Percentiles rank a stretch among this genome's conserved stretches.
phyloP scores from a whole-genome alignment of 2,113 vertebrate genomes.

The Pantherophis guttatus region DNA sequence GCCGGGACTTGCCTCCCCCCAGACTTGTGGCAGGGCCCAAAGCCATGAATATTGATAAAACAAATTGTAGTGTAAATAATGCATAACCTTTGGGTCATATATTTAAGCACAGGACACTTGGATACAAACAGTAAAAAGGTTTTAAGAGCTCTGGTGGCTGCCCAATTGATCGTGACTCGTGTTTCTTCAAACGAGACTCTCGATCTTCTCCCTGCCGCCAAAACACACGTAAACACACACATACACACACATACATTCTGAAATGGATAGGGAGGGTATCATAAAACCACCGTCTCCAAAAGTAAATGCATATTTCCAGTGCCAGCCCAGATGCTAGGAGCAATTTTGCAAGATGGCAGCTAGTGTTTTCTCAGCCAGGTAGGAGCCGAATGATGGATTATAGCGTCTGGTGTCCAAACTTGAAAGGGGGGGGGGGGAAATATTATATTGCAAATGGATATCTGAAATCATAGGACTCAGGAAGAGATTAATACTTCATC shows the following conservation, averaged over 20 bases:
- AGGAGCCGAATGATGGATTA: background rate
- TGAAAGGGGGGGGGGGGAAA: background rate
- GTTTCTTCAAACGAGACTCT: background rate
- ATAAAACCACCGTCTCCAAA: background rate
- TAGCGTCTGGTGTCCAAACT: background rate
- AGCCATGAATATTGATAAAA: constrained; percentile 47
- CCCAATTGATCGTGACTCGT: background rate
- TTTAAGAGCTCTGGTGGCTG: constrained; percentile 14
- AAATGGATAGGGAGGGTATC: background rate
- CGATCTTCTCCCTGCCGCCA: background rate
- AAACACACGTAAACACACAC: background rate
- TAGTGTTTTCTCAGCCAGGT: background rate
- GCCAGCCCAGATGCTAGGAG: background rate
- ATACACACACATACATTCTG: background rate
- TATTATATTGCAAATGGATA: background rate
- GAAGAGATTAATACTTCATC: background rate
- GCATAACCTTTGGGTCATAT: constrained; percentile 36
- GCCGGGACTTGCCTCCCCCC: constrained; percentile 40
- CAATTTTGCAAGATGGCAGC: background rate
- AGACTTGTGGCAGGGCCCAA: constrained; percentile 11
- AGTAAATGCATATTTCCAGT: background rate
- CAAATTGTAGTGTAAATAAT: constrained; percentile 53
- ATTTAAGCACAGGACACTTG: constrained; percentile 38
- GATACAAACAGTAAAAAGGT: constrained; percentile 14
- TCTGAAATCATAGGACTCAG: background rate